These are phyloP conservation scores for Hassar affinis DNA, from an alignment of 2,113 vertebrate species.

Conservation along the genomic window DNA sequence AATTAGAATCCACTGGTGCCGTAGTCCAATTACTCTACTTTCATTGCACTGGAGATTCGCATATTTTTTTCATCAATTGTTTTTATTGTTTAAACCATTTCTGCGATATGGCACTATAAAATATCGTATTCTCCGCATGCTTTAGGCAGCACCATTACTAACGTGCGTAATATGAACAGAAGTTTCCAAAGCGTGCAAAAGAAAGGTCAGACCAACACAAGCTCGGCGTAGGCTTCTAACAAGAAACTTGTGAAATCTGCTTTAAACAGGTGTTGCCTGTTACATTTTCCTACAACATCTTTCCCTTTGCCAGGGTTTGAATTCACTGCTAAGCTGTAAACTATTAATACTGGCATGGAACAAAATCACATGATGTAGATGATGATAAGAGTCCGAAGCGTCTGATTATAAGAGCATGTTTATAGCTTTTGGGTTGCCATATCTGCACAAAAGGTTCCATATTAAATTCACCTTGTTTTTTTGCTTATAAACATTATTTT, in stretches of 20 bases:
- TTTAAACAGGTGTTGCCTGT: conserved; percentile 7
- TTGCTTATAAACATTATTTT: neutral
- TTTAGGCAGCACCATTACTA: conserved; percentile 1
- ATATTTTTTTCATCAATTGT: conserved; percentile 19
- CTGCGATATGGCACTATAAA: neutral
- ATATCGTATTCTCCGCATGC: neutral
- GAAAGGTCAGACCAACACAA: neutral
- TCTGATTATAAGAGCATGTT: neutral
- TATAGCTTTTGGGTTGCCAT: neutral
- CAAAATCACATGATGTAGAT: neutral
- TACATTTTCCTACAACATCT: neutral
- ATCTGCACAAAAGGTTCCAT: neutral
- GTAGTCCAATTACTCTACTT: neutral
- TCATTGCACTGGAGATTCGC: neutral
- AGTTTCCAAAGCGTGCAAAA: neutral
- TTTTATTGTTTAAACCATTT: conserved; percentile 8
- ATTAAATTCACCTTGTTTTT: neutral
- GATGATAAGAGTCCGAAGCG: neutral
- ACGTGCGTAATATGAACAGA: conserved; percentile 8
- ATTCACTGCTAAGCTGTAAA: conserved; percentile 1
- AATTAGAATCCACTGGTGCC: conserved; percentile 15
- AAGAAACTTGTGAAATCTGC: neutral
- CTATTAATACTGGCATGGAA: neutral
- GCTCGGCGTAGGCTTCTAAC: neutral
- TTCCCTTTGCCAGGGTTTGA: neutral